Percentiles rank a stretch among this genome's conserved stretches.
These are phyloP conservation scores for Planiliza haematocheilus DNA, from an alignment of 2,113 vertebrate species.

Conservation along the genomic window DNA sequence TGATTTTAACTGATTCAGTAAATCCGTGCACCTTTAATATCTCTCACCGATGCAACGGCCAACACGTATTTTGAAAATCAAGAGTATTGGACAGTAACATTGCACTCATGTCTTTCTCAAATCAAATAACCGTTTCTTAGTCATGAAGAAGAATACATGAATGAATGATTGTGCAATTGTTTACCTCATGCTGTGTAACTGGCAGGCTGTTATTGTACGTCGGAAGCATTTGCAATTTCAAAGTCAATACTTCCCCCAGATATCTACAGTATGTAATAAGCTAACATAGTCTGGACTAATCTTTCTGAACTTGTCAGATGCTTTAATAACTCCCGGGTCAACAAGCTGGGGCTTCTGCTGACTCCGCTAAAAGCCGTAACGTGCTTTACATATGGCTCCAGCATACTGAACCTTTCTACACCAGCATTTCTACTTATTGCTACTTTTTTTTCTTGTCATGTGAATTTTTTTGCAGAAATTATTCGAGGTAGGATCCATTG, in stretches of 20 bases:
- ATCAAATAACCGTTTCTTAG: background rate
- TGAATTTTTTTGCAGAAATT: slow-evolving; percentile 48
- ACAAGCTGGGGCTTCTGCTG: slow-evolving; percentile 13
- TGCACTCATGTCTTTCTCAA: background rate
- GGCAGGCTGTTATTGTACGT: background rate
- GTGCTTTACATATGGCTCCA: background rate
- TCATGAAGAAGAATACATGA: background rate
- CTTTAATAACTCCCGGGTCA: background rate
- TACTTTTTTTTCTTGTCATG: background rate
- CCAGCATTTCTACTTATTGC: too few relatives aligned
- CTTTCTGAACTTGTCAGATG: slow-evolving; percentile 2
- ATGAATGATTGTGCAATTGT: background rate
- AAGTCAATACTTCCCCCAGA: slow-evolving; percentile 10
- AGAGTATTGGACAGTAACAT: background rate
- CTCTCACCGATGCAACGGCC: too few relatives aligned
- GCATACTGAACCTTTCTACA: background rate
- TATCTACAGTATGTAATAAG: background rate
- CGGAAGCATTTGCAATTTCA: background rate
- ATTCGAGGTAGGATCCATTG: slow-evolving; percentile 48
- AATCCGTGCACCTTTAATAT: background rate
- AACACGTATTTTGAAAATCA: background rate
- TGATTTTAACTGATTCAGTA: background rate
- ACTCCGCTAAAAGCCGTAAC: slow-evolving; percentile 13
- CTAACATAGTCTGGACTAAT: background rate
- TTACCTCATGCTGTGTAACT: background rate